phyloP scores from a whole-genome alignment of 1,140 invertebrate species.

The Limonius californicus region DNA sequence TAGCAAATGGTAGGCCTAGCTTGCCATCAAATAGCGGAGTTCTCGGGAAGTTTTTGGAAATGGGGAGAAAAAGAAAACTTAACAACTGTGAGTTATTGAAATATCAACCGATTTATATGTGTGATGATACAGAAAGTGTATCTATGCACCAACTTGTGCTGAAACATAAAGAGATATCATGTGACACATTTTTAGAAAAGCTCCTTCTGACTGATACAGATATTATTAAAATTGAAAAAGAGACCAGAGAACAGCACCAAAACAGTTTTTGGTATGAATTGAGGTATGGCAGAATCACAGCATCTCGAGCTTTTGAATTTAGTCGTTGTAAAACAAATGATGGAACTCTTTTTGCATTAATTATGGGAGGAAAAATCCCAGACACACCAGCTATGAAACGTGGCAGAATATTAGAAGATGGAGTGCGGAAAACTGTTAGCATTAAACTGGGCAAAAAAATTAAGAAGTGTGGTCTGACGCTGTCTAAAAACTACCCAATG shows the following conservation, averaged over 20 bases:
- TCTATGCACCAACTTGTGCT: no score
- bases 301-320: slow-evolving; percentile 29
- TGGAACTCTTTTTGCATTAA: slow-evolving; percentile 34
- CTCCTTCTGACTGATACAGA: no score
- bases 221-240: no score
- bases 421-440: slow-evolving; percentile 24
- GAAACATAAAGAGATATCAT: no score
- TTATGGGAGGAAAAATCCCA: slow-evolving; percentile 38
- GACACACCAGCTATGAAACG: slow-evolving; percentile 40
- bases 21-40: no score
- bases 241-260: neutral
- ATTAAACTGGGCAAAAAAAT: slow-evolving; percentile 30
- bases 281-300: slow-evolving; percentile 17
- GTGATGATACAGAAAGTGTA: no score
- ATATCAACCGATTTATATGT: no score
- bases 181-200: no score
- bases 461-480: slow-evolving; percentile 25
- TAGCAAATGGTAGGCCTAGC: no score
- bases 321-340: slow-evolving; percentile 37
- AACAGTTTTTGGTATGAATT: neutral
- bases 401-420: slow-evolving; percentile 36
- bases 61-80: no score
- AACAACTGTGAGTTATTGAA: no score
- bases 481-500: neutral
- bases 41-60: no score